phyloP scores from a whole-genome alignment of 2,113 vertebrate genomes.

The Zosterops hypoxanthus region DNA sequence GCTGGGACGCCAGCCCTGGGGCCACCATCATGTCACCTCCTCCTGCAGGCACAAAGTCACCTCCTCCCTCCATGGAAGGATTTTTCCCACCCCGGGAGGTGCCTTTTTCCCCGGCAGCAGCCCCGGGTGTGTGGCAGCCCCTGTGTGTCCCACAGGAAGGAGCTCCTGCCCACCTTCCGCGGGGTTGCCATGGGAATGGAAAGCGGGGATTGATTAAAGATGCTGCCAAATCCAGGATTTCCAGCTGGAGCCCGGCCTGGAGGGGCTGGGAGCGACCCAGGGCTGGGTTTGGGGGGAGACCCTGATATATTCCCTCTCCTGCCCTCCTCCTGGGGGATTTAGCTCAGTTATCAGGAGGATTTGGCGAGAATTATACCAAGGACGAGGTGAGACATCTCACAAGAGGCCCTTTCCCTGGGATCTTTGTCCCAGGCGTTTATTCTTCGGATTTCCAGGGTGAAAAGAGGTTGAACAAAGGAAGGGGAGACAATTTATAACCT shows the following conservation, averaged over 20 bases:
- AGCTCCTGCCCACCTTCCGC: not conserved
- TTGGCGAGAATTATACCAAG: no score
- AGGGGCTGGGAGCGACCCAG: not conserved
- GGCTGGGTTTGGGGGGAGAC: not conserved
- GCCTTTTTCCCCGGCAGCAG: not conserved
- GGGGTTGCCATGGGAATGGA: constrained; percentile 36
- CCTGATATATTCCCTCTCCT: no score
- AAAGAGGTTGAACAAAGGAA: no score
- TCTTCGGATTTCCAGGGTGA: no score
- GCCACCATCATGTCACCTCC: not conserved
- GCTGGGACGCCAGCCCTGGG: fast-evolving
- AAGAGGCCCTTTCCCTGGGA: no score
- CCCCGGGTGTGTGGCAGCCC: not conserved
- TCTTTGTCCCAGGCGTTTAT: no score
- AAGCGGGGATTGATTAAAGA: not conserved
- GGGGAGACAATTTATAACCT: no score
- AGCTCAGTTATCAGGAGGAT: no score
- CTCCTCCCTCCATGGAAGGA: not conserved
- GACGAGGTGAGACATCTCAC: no score
- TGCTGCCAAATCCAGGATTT: not conserved
- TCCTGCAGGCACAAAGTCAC: no score
- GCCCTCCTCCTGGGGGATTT: no score
- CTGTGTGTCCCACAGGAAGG: not conserved
- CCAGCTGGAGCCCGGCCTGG: not conserved
- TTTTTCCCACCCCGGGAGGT: not conserved